Evolutionary conservation across 2,888 invertebrate species (phyloP).

Genomic region (Heteromyza rotundicornis): DNA sequence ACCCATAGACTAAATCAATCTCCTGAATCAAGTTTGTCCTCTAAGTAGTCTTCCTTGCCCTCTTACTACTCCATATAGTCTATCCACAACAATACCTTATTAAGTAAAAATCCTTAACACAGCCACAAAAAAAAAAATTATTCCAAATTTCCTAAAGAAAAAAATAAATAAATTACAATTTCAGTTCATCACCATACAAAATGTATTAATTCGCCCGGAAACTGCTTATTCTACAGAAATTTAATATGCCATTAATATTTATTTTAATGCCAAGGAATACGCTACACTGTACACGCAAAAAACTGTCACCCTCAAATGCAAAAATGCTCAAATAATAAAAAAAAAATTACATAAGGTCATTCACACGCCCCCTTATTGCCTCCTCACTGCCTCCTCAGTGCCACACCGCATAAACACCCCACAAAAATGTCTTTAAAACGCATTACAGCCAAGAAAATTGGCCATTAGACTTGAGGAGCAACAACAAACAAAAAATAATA

Average conservation of each 20-base stretch:
- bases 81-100: no score
- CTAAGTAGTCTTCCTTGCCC: no score
- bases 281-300: slow-evolving; percentile 3
- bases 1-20: no score
- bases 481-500: slow-evolving; percentile 19
- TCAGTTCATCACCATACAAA: no score
- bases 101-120: no score
- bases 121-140: no score
- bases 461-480: slow-evolving; percentile 51
- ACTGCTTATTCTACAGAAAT: slow-evolving; percentile 17
- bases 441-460: slow-evolving; percentile 57
- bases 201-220: neutral
- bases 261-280: slow-evolving; percentile 15
- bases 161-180: no score
- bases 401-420: slow-evolving; percentile 57
- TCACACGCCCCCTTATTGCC: slow-evolving; percentile 27
- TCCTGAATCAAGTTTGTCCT: no score
- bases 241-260: slow-evolving; percentile 45
- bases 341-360: slow-evolving; percentile 29
- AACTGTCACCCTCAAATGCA: slow-evolving; percentile 13
- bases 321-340: slow-evolving; percentile 1
- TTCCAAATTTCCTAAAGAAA: no score
- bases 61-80: no score
- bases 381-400: slow-evolving; percentile 11
- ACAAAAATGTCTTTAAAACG: slow-evolving; percentile 58